Evolutionary conservation across 2,113 vertebrate genomes (phyloP).

Genomic region (Aldabrachelys gigantea): DNA sequence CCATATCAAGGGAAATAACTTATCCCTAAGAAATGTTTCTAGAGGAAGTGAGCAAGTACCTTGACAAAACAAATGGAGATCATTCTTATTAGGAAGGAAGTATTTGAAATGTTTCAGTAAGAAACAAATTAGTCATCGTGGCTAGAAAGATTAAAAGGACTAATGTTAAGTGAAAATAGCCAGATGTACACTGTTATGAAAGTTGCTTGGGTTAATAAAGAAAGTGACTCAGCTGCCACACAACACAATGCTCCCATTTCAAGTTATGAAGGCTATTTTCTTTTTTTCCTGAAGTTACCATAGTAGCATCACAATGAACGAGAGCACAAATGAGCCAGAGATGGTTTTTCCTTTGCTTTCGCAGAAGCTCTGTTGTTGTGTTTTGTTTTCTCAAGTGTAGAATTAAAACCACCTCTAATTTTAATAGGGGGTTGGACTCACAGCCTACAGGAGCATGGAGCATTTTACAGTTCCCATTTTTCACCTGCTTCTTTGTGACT

Average conservation of each 20-base stretch:
- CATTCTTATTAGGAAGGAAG: conserved; percentile 62
- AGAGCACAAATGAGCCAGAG: neutral
- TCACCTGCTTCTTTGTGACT: neutral
- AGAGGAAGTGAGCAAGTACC: conserved; percentile 37
- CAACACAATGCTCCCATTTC: conserved; percentile 36
- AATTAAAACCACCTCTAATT: conserved; percentile 14
- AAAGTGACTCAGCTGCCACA: neutral
- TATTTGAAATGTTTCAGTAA: conserved; percentile 33
- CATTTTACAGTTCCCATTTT: neutral
- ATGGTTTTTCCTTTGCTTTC: neutral
- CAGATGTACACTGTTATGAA: neutral
- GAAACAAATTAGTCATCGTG: conserved; percentile 51
- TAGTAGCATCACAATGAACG: conserved; percentile 46
- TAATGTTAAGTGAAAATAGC: conserved; percentile 11
- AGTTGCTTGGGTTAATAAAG: neutral
- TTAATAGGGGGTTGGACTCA: neutral
- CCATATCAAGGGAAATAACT: conserved; percentile 52
- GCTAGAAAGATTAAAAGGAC: conserved; percentile 36
- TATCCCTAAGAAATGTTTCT: neutral
- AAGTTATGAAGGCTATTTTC: conserved; percentile 46
- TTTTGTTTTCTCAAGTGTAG: neutral
- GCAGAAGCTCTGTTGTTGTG: neutral
- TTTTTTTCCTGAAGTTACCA: conserved; percentile 67
- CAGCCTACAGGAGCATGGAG: neutral
- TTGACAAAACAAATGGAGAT: conserved; percentile 73